Evolutionary conservation across 1,140 invertebrate species (phyloP), one percentile per base, ranked within the genome.

Genomic region (Drosophila oshimai): DNA sequence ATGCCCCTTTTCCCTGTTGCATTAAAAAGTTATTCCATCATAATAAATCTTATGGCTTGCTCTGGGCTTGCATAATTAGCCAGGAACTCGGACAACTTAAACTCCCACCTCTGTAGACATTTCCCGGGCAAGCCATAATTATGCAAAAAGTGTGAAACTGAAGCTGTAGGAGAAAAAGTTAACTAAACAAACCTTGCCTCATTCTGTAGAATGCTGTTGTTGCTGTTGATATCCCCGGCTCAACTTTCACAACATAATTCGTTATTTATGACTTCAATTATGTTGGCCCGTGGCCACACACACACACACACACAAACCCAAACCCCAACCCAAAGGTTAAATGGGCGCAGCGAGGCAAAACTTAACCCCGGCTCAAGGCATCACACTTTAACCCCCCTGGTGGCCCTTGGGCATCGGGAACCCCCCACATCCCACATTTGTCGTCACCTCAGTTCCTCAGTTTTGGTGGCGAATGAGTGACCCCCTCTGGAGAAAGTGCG

Each of bases 241-340:
- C 72, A 64, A 72, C 81, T 86, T 86, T 87, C 57, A 64, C 57
- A 86, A 87, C 80, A 86, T 86, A 86, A 86, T 86, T 86, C 81
- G 80, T 86, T 87, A 86, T 86, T 86, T 86, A 86, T 86, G 75
- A 86, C 75, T 87, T 86, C 80, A 86, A 86, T 86, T 86, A 86
- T 86, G 81, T 86, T 86, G 72, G 81, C 81, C 80, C 60, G 65
- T 75, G 70, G 80, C 54, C 60, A 49, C 28, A 77, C 70, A 50
- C 17, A 36, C 47, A 41, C n/a, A 53, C 42, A 68, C 26, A 54
- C 39, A 15, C 15, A 51, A n/a, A n/a, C n/a, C 31, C 42, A n/a
- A 6, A n/a, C n/a, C n/a, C 6, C 12, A 13, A 24, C 20, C 22
- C 41, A 55, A 45, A 86, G 80, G 80, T 87, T 86, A 86, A 86